Conservation (phyloP, 2,797 vertebrate species). For the Podarcis lilfordi region DNA sequence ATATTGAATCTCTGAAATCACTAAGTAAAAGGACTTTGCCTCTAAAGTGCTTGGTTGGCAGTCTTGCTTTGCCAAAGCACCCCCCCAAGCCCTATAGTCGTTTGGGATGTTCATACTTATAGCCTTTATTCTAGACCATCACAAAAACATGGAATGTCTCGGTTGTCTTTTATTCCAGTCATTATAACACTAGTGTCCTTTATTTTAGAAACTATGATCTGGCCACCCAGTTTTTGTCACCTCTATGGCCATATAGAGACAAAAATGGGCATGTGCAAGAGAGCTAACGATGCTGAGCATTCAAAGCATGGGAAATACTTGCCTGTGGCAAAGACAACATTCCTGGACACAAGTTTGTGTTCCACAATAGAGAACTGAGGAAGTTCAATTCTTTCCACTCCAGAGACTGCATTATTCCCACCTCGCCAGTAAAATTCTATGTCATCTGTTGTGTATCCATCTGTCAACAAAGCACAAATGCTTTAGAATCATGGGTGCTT, state of each 20-base stretch:
- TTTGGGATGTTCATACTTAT: not conserved
- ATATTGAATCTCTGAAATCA: not conserved
- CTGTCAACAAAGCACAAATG: slow-evolving; percentile 73
- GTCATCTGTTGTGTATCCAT: slow-evolving; percentile 97
- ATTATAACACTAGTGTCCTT: not conserved
- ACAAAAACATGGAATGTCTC: not conserved
- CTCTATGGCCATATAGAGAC: not conserved
- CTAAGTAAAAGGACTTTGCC: not conserved
- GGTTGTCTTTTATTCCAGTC: not conserved
- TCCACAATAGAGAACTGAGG: slow-evolving; percentile 98
- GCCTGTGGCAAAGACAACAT: slow-evolving; percentile 98
- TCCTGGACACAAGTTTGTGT: slow-evolving; percentile 94
- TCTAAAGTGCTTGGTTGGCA: not conserved
- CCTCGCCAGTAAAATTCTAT: slow-evolving; percentile 99
- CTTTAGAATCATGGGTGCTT: not conserved
- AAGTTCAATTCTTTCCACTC: slow-evolving; percentile 93
- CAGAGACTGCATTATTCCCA: slow-evolving; percentile 92
- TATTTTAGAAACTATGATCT: not conserved
- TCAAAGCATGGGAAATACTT: slow-evolving; percentile 41
- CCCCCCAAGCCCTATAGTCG: not conserved
- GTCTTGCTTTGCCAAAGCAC: not conserved
- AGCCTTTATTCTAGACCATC: not conserved
- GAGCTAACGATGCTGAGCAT: not conserved
- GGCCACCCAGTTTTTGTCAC: not conserved
- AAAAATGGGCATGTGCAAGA: slow-evolving; percentile 1